Percentiles rank a stretch among this genome's conserved stretches.
These are phyloP conservation scores for Chirona hameri DNA, from an alignment of 2,888 invertebrate genomes.

Conservation along the genomic window DNA sequence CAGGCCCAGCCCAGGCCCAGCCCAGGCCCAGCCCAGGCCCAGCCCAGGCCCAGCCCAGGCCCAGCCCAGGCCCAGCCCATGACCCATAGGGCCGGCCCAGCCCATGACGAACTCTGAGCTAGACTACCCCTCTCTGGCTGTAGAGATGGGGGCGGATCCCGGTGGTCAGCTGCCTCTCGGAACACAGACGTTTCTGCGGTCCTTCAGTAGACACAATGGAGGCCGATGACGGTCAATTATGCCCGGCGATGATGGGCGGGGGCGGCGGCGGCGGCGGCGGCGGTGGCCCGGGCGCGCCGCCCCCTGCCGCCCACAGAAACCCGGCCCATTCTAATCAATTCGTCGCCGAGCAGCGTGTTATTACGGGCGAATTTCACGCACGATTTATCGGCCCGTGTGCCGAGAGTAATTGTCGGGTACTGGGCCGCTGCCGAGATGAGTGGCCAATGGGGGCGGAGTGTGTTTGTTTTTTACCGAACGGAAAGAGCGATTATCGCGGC, in stretches of 20 bases:
- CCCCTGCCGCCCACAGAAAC: not conserved
- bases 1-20: too few species aligned
- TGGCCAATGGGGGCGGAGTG: not conserved
- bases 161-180: not conserved
- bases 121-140: not conserved
- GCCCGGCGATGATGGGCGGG: not conserved
- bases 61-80: too few species aligned
- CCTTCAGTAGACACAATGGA: not conserved
- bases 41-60: too few species aligned
- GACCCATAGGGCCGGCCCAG: too few species aligned
- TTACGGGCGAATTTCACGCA: conserved; percentile 7
- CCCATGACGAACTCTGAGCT: too few species aligned
- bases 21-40: too few species aligned
- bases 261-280: conserved; percentile 7
- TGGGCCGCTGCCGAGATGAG: not conserved
- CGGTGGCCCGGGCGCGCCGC: not conserved
- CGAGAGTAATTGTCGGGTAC: conserved; percentile 5
- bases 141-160: too few species aligned
- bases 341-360: conserved; percentile 13
- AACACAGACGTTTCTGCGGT: not conserved
- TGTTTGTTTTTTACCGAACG: conserved; percentile 24
- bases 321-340: conserved; percentile 1
- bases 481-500: conserved; percentile 1
- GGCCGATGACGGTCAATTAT: not conserved
- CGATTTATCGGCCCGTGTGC: conserved; percentile 8